Evolutionary conservation across 2,888 invertebrate species (phyloP).

Genomic region (Synanthedon formicaeformis): DNA sequence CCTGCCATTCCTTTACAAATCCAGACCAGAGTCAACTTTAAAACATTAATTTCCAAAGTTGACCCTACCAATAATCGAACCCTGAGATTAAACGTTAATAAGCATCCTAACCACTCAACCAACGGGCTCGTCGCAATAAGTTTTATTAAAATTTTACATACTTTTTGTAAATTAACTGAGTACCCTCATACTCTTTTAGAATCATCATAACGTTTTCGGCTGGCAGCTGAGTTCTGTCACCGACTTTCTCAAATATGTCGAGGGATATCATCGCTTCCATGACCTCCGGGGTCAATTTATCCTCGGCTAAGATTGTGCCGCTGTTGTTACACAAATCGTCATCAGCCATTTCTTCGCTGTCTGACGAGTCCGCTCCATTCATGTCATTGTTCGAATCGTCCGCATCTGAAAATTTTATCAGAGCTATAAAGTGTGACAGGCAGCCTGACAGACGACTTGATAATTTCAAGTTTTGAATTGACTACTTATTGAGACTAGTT

Average conservation of each 20-base stretch:
- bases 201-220: constrained; percentile 68
- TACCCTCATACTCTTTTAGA: constrained; percentile 62
- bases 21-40: too few relatives aligned
- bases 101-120: too few relatives aligned
- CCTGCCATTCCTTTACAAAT: too few relatives aligned
- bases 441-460: too few relatives aligned
- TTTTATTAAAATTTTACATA: constrained; percentile 18
- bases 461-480: too few relatives aligned
- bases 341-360: constrained; percentile 41
- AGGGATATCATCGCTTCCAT: constrained; percentile 72
- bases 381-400: constrained; percentile 22
- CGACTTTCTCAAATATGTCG: constrained; percentile 72
- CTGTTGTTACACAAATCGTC: constrained; percentile 59
- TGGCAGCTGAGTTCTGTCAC: constrained; percentile 61
- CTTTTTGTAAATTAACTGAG: constrained; percentile 61
- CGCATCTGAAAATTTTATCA: constrained; percentile 21
- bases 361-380: constrained; percentile 40
- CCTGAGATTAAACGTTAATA: too few relatives aligned
- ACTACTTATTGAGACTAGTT: too few relatives aligned
- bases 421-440: neutral
- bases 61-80: too few relatives aligned
- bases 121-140: neutral
- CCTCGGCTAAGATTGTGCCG: constrained; percentile 42
- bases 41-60: too few relatives aligned
- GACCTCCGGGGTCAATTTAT: constrained; percentile 68